A percentile compares a stretch with the other conserved stretches of the same genome.
These are phyloP conservation scores for Uropsilus gracilis DNA, from an alignment of 2,113 vertebrate genomes.

Conservation along the genomic window DNA sequence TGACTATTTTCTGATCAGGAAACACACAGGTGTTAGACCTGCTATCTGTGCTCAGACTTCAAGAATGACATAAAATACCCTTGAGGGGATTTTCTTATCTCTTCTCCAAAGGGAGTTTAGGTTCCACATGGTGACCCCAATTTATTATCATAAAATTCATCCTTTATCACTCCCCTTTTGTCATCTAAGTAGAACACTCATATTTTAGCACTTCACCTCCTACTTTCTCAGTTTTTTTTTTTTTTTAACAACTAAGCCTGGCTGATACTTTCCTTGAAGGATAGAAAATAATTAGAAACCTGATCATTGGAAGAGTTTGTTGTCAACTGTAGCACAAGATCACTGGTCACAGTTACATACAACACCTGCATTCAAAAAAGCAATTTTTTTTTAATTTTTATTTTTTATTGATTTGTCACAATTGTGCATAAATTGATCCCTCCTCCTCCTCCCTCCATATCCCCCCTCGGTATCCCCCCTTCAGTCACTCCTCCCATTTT, in stretches of 20 bases:
- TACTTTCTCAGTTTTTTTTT: background rate
- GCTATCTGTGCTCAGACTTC: background rate
- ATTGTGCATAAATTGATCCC: too few species aligned
- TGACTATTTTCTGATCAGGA: background rate
- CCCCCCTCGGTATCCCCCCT: too few species aligned
- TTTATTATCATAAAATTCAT: conserved; percentile 4
- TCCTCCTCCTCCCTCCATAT: too few species aligned
- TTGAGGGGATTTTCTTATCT: background rate
- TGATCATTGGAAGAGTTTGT: background rate
- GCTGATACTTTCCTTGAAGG: background rate
- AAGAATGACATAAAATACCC: background rate
- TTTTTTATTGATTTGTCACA: too few species aligned
- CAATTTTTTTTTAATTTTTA: too few species aligned
- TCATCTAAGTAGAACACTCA: background rate
- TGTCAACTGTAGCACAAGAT: background rate
- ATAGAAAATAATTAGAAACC: background rate
- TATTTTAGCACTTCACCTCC: background rate
- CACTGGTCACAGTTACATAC: background rate
- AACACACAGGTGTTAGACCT: background rate
- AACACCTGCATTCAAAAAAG: background rate
- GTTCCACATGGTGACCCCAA: background rate
- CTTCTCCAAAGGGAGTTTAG: background rate
- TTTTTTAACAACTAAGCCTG: background rate
- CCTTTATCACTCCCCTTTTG: background rate
- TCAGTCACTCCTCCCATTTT: too few species aligned